These are phyloP conservation scores for Luehdorfia chinensis DNA, from an alignment of 1,140 invertebrate species.

Conservation along the genomic window DNA sequence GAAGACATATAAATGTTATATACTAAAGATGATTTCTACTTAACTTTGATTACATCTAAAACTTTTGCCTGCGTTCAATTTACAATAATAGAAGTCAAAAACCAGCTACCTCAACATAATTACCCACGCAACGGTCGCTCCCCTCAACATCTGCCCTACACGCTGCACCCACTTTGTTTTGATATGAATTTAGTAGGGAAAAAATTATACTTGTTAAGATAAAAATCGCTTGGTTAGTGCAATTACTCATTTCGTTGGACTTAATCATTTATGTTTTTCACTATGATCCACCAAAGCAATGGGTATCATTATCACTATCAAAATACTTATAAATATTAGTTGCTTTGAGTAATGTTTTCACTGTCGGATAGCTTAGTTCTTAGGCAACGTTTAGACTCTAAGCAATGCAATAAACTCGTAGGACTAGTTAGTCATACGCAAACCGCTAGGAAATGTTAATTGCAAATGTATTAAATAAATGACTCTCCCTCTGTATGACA, in stretches of 20 bases:
- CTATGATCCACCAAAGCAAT: not conserved
- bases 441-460: too few species aligned
- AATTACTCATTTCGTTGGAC: conserved; percentile 20
- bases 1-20: conserved; percentile 15
- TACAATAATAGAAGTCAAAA: conserved; percentile 44
- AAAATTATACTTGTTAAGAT: conserved; percentile 38
- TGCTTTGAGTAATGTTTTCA: too few species aligned
- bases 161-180: conserved; percentile 42
- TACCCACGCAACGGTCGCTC: conserved; percentile 33
- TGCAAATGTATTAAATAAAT: too few species aligned
- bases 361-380: too few species aligned
- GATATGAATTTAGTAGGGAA: conserved; percentile 45
- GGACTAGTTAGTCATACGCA: too few species aligned
- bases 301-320: too few species aligned
- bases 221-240: conserved; percentile 28
- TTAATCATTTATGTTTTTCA: not conserved
- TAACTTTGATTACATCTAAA: conserved; percentile 20
- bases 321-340: too few species aligned
- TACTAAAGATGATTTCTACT: not conserved
- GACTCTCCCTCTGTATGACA: too few species aligned
- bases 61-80: conserved; percentile 27
- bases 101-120: conserved; percentile 41
- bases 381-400: too few species aligned
- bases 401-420: too few species aligned
- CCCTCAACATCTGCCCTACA: conserved; percentile 35